phyloP scores from a whole-genome alignment of 2,113 vertebrate genomes.

The Etheostoma spectabile region DNA sequence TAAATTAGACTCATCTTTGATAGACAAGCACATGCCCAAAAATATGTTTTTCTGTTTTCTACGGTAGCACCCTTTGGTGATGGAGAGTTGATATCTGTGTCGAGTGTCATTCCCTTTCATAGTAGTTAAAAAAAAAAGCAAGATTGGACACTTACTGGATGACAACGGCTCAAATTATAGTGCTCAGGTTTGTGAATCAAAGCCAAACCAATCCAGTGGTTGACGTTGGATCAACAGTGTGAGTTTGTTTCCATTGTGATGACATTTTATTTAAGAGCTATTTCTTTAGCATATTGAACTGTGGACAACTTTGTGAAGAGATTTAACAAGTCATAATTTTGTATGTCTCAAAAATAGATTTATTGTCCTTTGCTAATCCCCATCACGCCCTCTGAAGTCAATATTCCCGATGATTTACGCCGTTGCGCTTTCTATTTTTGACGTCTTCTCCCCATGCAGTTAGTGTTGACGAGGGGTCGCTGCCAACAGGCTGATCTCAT shows the following conservation, averaged over 20 bases:
- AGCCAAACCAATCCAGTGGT: constrained; percentile 49
- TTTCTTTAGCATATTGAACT: neutral
- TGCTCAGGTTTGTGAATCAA: constrained; percentile 38
- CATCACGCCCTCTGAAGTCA: neutral
- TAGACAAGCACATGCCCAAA: neutral
- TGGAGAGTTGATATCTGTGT: constrained; percentile 20
- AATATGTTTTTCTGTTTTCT: neutral
- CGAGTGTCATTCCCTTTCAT: constrained; percentile 9
- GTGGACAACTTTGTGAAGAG: neutral
- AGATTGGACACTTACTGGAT: constrained; percentile 24
- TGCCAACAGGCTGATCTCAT: constrained; percentile 44
- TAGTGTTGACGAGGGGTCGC: constrained; percentile 7
- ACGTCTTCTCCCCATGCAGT: constrained; percentile 8
- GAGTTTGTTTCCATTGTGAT: constrained; percentile 2
- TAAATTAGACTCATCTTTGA: neutral
- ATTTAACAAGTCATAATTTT: constrained; percentile 11
- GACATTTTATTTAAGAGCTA: neutral
- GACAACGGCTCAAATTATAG: constrained; percentile 39
- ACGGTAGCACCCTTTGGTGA: neutral
- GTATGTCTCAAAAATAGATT: constrained; percentile 17
- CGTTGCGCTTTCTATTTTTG: neutral
- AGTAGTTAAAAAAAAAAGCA: constrained; percentile 12
- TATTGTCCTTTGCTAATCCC: constrained; percentile 23
- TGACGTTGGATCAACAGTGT: constrained; percentile 40
- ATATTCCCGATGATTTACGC: constrained; percentile 27